Base-by-base conservation (phyloP, 2,797 vertebrate species). In the Spheniscus humboldti region DNA sequence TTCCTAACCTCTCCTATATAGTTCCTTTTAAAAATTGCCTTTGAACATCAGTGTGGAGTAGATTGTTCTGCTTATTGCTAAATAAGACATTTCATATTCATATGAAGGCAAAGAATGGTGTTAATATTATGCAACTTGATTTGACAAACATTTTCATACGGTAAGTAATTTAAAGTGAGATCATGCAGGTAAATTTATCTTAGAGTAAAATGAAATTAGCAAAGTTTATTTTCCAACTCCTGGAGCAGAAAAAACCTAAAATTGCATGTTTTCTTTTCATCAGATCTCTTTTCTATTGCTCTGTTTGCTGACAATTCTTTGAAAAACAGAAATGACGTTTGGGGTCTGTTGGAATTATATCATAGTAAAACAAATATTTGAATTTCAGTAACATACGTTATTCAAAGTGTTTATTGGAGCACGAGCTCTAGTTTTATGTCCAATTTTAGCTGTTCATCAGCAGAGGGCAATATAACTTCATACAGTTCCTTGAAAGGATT, bases 381-480 rank as follows among this genome's bases (percentile, higher is more conserved):
- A 86, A 72, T 97, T 94, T 86, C 11, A 27, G 62, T 69, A 53
- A 56, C 76, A 23, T 35, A 71, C 7, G 9, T 89, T 79, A 85
- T 73, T 92, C 72, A 22, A 28, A 48, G 19, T 45, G 11, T 14
- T 19, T 79, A 6, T 22, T 81, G 62, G 55, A 57, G 52, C 9
- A 8, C 6, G 11, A 72, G 39, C 43, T 66, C 33, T 88, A 48
- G 13, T 77, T 91, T 96, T 88, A 43, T 80, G 62, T 67, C 43
- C 50, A 73, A 3, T 97, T 96, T 93, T 57, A 95, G 33, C 55
- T 60, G 39, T 92, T 97, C 17, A 77, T 96, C 98, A 98, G 97
- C 80, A 98, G 98, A 98, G 97, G 97, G 98, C 97, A 97, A 72
- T 97, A 69, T 93, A 85, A 94, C 86, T 90, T 95, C 78, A 94